Evolutionary conservation across 2,797 vertebrate genomes (phyloP), one percentile per base, ranked within the genome.

Genomic region (Microctenopoma steveboyesi): DNA sequence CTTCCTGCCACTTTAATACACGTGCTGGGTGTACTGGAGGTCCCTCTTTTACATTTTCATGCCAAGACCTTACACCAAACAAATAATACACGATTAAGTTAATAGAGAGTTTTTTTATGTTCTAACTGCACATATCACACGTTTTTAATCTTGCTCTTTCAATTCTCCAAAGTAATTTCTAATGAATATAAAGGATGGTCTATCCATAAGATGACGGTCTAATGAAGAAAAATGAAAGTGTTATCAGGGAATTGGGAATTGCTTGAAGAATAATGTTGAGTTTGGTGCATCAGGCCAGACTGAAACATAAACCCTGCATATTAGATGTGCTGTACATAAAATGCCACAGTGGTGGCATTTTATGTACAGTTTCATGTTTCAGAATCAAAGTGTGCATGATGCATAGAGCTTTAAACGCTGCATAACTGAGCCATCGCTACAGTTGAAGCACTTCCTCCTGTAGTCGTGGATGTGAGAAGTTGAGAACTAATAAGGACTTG

Each of bases 141-240:
- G 22, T 35, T 25, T 39, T 33, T 27, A 57, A 73, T 81, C 56
- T 62, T 52, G 57, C 64, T 66, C 28, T 30, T 30, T 30, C 28
- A 4, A 30, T 30, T 30, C 28, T 30, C 4, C 28, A 30, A 58
- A 66, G 65, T 73, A 57, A 50, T 37, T 18, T 60, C 16, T 47
- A 53, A 70, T 70, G 71, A 63, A 63, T 75, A 82, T 51, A 40
- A 56, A 78, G 22, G 46, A 61, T 12, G 14, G 28, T 14, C 58
- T 27, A 37, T 67, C 50, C 35, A 60, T 25, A 58, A 46, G 25
- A 59, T 28, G 50, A 6, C 28, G 43, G 56, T 6, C 51, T 74
- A 74, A 74, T 56, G 63, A 54, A 33, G 42, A 70, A 10, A 43
- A 53, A 48, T 28, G 4, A 42, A 4, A 56, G 42, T 30, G 46